Evolutionary conservation across 1,140 invertebrate species (phyloP).

Genomic region (Caenorhabditis tropicalis): DNA sequence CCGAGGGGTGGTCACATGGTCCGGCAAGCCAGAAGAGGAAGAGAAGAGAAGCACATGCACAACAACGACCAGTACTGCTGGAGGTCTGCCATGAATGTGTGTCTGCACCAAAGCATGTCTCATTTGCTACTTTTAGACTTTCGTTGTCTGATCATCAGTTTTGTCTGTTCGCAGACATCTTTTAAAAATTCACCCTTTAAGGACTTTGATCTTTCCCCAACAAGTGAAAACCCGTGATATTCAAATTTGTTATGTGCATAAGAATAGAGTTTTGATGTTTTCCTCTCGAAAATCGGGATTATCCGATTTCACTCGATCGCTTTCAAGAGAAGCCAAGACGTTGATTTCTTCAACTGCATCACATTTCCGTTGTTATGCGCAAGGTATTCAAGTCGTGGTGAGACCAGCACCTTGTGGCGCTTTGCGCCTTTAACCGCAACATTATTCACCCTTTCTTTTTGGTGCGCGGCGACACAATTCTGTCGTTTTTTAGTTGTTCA

Average conservation of each 20-base stretch:
- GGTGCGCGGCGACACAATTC: not conserved
- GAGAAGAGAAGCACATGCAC: conserved; percentile 17
- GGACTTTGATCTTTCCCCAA: too few species aligned
- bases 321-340: too few species aligned
- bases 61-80: conserved; percentile 29
- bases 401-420: not conserved
- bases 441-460: not conserved
- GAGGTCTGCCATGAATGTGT: conserved; percentile 2
- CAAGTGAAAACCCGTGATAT: not conserved
- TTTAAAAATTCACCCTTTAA: too few species aligned
- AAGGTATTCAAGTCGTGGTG: not conserved
- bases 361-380: too few species aligned
- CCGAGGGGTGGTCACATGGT: conserved; percentile 33
- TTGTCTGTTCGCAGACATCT: not conserved
- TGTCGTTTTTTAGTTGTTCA: not conserved
- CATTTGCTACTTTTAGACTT: not conserved
- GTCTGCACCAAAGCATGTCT: not conserved
- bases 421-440: not conserved
- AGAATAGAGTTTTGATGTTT: not conserved
- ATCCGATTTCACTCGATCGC: not conserved
- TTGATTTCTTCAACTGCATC: too few species aligned
- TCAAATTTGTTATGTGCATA: not conserved
- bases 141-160: not conserved
- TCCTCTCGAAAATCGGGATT: not conserved
- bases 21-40: not conserved